Base-by-base conservation (phyloP, 2,888 invertebrate species). In the Apoderus coryli region DNA sequence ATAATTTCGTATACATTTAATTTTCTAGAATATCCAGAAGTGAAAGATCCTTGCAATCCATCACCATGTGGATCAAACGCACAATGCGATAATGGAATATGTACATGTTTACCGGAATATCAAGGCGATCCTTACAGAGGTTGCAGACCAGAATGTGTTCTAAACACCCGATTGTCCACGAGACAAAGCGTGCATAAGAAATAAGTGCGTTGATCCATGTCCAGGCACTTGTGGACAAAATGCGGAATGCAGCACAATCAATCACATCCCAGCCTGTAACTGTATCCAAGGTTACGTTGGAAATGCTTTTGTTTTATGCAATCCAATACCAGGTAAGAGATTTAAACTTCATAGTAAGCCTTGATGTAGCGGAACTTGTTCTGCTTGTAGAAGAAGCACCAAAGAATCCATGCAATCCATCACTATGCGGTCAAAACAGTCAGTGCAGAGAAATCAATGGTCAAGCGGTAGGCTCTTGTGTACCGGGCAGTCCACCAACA, bases 161-260 rank as follows among this genome's bases (percentile, higher is more conserved):
- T 73, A 2, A 80, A 77, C 50, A 67, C 67, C 3, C n/a, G 81
- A 82, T 48, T 82, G 81, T 47, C 54, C 72, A 1, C 63, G 65
- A 50, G 63, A 77, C 49, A 72, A 65, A 50, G 71, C 80, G 27
- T 82, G 81, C 53, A 66, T 77, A 12, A n/a, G n/a, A n/a, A n/a
- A n/a, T n/a, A n/a, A n/a, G n/a, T n/a, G n/a, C n/a, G n/a, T n/a
- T n/a, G n/a, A n/a, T n/a, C n/a, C n/a, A n/a, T n/a, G n/a, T n/a
- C n/a, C n/a, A n/a, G n/a, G n/a, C n/a, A n/a, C n/a, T n/a, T 85
- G 85, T 52, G 84, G 80, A 10, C 59, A 62, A 37, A 71, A 72
- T 47, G 80, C 84, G 2, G 51, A 71, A 33, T 85, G 85, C 52
- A 63, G 72, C 44, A 77, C 77, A 3, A 64, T 75, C 19, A 77